Percentiles rank a stretch among this genome's conserved stretches.
Evolutionary conservation across 2,888 invertebrate genomes (phyloP).

Genomic region (Caenorhabditis sp.): DNA sequence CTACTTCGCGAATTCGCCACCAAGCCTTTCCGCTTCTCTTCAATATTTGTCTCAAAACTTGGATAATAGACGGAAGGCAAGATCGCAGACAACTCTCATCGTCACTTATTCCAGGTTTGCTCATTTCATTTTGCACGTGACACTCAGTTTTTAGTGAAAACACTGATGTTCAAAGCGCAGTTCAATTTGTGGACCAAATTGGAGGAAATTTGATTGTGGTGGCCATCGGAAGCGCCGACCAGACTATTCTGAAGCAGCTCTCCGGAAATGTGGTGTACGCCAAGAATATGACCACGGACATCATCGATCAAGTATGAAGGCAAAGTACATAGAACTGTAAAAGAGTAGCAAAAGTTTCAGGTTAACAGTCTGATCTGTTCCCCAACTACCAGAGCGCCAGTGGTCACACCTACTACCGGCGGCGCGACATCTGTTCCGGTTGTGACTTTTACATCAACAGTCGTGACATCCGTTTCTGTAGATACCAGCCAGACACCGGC

Average conservation of each 20-base stretch:
- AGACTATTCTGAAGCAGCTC: slow-evolving; percentile 32
- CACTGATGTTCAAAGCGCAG: slow-evolving; percentile 23
- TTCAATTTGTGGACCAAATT: slow-evolving; percentile 24
- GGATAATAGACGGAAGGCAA: slow-evolving; percentile 2
- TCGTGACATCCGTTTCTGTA: background rate
- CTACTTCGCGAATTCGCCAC: slow-evolving; percentile 31
- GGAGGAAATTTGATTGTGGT: slow-evolving; percentile 44
- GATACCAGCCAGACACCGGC: background rate
- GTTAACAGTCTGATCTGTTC: slow-evolving; percentile 30
- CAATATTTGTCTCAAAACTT: slow-evolving; percentile 22
- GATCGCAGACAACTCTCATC: slow-evolving; percentile 25
- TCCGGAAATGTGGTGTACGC: slow-evolving; percentile 41
- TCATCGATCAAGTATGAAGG: slow-evolving; percentile 18
- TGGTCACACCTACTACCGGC: background rate
- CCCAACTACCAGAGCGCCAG: slow-evolving; percentile 16
- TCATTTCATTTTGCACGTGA: no score
- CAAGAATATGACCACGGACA: slow-evolving; percentile 21
- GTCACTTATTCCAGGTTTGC: slow-evolving; percentile 51
- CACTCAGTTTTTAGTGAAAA: slow-evolving; percentile 25
- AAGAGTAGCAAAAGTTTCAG: background rate
- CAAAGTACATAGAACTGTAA: background rate
- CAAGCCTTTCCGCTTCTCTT: slow-evolving; percentile 20
- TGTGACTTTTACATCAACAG: background rate
- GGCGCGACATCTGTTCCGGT: background rate
- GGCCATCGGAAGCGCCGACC: slow-evolving; percentile 28